phyloP scores from a whole-genome alignment of 2,888 invertebrate genomes.

The Andrena haemorrhoa region DNA sequence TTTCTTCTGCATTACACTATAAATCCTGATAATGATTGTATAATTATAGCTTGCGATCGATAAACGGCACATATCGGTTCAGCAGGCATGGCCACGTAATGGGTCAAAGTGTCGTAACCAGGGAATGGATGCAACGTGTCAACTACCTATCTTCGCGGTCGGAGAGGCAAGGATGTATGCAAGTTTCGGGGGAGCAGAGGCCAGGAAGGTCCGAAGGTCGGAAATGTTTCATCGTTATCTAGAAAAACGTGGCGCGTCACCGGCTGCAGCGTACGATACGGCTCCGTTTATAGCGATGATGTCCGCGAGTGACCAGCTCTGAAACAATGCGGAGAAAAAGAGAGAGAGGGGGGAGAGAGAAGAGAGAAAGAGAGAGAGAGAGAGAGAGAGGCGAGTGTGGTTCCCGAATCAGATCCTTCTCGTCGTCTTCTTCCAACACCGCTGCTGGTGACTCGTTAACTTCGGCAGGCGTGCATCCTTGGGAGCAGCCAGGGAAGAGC shows the following conservation, averaged over 20 bases:
- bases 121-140: background rate
- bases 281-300: slow-evolving; percentile 62
- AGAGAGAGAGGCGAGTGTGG: background rate
- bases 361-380: background rate
- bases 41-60: slow-evolving; percentile 20
- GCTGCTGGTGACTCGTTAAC: background rate
- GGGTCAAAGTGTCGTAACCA: slow-evolving; percentile 5
- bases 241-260: slow-evolving; percentile 42
- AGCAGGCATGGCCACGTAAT: background rate
- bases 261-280: slow-evolving; percentile 43
- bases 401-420: background rate
- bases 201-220: slow-evolving; percentile 53
- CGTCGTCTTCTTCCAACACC: background rate
- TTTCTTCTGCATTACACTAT: background rate
- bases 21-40: background rate
- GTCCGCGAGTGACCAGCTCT: slow-evolving; percentile 28
- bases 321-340: slow-evolving; percentile 33
- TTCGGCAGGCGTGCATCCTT: background rate
- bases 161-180: background rate
- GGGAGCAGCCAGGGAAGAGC: background rate
- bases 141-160: too few species aligned
- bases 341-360: background rate
- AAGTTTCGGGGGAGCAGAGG: slow-evolving; percentile 9
- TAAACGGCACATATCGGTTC: background rate
- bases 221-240: slow-evolving; percentile 54